phyloP scores from a whole-genome alignment of 2,888 invertebrate genomes.

The Leptinotarsa peninsularis region DNA sequence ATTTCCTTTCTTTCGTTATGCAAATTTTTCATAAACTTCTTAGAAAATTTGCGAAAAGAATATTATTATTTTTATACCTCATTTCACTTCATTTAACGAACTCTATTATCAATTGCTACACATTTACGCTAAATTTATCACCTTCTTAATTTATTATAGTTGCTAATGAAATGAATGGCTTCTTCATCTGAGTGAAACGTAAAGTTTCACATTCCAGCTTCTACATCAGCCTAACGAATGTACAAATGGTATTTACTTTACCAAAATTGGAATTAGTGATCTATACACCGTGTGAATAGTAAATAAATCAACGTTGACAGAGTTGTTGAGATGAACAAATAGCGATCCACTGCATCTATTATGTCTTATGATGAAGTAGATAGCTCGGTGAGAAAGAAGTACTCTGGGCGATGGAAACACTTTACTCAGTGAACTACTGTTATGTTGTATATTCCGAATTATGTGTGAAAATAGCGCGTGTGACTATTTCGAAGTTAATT shows the following conservation, averaged over 20 bases:
- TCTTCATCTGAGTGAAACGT: background rate
- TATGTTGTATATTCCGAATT: background rate
- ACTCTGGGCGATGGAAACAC: background rate
- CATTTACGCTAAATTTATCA: background rate
- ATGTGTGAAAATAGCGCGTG: conserved; percentile 13
- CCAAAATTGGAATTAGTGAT: conserved; percentile 46
- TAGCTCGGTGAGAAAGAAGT: conserved; percentile 7
- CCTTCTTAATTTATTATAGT: background rate
- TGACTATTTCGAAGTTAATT: background rate
- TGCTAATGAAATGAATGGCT: background rate
- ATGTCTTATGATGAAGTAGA: conserved; percentile 14
- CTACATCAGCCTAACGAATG: conserved; percentile 31
- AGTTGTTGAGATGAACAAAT: conserved; percentile 34
- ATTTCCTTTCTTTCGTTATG: background rate
- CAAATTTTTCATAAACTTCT: background rate
- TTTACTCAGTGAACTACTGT: conserved; percentile 11
- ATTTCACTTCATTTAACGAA: too few species aligned
- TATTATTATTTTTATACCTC: too few species aligned
- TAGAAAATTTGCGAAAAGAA: too few species aligned
- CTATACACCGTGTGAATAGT: conserved; percentile 47
- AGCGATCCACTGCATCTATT: conserved; percentile 6
- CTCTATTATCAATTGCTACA: background rate
- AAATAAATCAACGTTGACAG: conserved; percentile 43
- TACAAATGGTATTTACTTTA: conserved; percentile 40
- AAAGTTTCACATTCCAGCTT: conserved; percentile 18